A percentile compares a stretch with the other conserved stretches of the same genome.
These are phyloP conservation scores for Drosophila simulans DNA, from an alignment of 1,140 invertebrate genomes.

Conservation along the genomic window DNA sequence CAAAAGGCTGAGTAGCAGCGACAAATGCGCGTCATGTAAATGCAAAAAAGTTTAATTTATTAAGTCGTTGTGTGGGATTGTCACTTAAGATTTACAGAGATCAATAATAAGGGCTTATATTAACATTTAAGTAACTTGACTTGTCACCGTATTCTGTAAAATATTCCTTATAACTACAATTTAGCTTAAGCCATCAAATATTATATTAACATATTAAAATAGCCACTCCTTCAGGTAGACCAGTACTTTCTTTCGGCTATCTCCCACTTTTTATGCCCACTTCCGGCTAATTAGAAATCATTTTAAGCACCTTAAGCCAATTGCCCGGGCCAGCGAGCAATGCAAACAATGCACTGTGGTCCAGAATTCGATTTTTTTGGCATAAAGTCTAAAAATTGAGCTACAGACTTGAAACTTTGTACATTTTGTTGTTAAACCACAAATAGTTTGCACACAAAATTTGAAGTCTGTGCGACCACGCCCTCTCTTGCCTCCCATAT, in stretches of 20 bases:
- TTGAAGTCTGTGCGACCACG: too few species aligned
- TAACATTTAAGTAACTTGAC: too few species aligned
- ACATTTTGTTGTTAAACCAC: too few species aligned
- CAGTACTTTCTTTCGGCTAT: constrained; percentile 25
- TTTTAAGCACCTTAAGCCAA: constrained; percentile 78
- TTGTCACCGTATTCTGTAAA: too few species aligned
- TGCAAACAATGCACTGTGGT: constrained; percentile 25
- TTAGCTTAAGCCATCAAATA: too few species aligned
- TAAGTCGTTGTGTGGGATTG: constrained; percentile 5
- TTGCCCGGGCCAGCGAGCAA: constrained; percentile 57
- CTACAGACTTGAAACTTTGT: too few species aligned
- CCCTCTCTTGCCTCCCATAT: too few species aligned
- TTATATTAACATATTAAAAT: background rate
- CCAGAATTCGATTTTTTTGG: too few species aligned
- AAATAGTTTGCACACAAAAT: too few species aligned
- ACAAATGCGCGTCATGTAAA: constrained; percentile 31
- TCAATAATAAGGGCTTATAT: background rate
- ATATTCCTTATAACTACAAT: too few species aligned
- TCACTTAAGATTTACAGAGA: background rate
- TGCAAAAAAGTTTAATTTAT: constrained; percentile 24
- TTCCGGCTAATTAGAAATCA: constrained; percentile 74
- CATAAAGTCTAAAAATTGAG: too few species aligned
- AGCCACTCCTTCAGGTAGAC: background rate
- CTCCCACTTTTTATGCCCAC: constrained; percentile 7
- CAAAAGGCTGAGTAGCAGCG: constrained; percentile 6